Conservation (phyloP, 2,113 vertebrate genomes). For the Microcebus griseorufus region DNA sequence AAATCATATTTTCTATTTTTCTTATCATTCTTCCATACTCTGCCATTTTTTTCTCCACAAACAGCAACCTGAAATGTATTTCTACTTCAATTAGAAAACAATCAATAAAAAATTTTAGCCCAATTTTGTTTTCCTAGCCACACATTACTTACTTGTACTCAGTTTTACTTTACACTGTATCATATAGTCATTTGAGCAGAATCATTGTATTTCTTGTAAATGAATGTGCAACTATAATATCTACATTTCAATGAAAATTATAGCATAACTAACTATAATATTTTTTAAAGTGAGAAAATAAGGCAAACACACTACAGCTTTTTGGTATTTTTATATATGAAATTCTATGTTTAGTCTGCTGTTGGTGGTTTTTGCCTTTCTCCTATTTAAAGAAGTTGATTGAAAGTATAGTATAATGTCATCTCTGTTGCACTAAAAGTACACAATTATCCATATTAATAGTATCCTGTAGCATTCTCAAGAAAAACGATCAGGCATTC, state of each 20-base stretch:
- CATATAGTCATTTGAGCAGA: constrained; percentile 24
- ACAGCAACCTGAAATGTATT: not conserved
- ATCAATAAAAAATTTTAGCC: not conserved
- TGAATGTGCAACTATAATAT: not conserved
- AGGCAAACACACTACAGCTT: not conserved
- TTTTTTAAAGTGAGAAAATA: constrained; percentile 46
- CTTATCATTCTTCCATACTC: not conserved
- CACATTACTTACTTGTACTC: not conserved
- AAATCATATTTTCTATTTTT: constrained; percentile 38
- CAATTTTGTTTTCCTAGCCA: not conserved
- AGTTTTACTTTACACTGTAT: not conserved
- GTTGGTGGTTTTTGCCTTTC: not conserved
- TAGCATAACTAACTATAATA: not conserved
- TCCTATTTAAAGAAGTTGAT: not conserved
- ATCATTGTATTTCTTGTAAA: constrained; percentile 29
- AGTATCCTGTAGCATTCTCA: not conserved
- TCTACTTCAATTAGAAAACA: not conserved
- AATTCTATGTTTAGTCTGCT: not conserved
- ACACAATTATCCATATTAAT: not conserved
- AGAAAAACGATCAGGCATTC: not conserved
- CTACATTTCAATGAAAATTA: constrained; percentile 1
- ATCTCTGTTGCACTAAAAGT: not conserved
- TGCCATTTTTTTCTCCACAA: not conserved
- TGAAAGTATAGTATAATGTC: not conserved
- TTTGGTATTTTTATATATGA: not conserved